Evolutionary conservation across 2,797 vertebrate species (phyloP).

Genomic region (Tauraco hartlaubi): DNA sequence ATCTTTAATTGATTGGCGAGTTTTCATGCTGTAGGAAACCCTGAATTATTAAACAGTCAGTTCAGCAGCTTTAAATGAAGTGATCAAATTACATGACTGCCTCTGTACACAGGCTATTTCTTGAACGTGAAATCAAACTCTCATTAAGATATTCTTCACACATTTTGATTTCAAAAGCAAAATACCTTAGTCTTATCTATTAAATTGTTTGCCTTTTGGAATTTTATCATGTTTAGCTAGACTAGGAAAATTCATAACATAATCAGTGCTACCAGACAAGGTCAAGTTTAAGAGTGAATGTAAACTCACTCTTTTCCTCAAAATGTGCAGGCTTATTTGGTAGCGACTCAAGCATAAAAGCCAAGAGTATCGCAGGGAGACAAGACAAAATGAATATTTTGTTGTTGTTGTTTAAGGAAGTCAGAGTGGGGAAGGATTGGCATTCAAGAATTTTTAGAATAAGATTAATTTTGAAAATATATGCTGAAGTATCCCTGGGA

Average conservation of each 20-base stretch:
- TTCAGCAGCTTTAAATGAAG: not conserved
- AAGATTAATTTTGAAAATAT: not conserved
- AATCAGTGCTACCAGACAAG: not conserved
- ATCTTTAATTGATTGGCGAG: not conserved
- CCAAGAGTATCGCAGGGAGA: not conserved
- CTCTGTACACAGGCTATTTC: not conserved
- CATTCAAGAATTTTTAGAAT: not conserved
- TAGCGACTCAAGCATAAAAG: not conserved
- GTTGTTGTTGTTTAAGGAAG: not conserved
- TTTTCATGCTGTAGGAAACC: not conserved
- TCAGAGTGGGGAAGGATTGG: accelerated
- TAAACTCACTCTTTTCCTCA: not conserved
- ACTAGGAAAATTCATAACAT: not conserved
- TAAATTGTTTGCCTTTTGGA: not conserved
- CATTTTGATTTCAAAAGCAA: not conserved
- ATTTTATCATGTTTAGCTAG: not conserved
- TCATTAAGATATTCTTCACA: not conserved
- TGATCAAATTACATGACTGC: not conserved
- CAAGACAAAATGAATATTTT: not conserved
- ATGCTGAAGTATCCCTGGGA: not conserved
- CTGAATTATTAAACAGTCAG: not conserved
- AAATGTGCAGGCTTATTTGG: not conserved
- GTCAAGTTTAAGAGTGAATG: not conserved
- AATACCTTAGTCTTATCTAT: not conserved
- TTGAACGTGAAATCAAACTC: not conserved